These are phyloP conservation scores for Hydrotaea diabolus DNA, from an alignment of 2,888 invertebrate species.

Conservation along the genomic window DNA sequence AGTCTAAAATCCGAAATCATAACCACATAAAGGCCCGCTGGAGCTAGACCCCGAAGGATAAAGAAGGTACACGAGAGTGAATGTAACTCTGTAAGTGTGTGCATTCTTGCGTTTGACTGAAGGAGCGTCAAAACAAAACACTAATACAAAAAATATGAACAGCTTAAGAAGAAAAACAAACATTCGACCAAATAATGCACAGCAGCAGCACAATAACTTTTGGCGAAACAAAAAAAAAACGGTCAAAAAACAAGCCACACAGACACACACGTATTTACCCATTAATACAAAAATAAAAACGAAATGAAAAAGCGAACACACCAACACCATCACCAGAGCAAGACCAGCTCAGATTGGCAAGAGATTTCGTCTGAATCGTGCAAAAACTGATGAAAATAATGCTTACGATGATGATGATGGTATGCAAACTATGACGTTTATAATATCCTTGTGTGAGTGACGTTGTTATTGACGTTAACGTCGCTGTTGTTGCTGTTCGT, in stretches of 20 bases:
- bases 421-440: constrained; percentile 75
- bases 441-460: constrained; percentile 77
- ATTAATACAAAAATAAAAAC: no score
- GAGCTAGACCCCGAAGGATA: no score
- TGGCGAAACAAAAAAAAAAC: constrained; percentile 24
- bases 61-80: no score
- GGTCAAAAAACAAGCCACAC: constrained; percentile 17
- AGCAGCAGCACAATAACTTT: background rate
- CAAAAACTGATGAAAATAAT: background rate
- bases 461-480: constrained; percentile 65
- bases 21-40: background rate
- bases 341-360: background rate
- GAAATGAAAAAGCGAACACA: background rate
- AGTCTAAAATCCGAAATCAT: background rate
- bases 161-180: constrained; percentile 17
- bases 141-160: background rate
- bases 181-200: background rate
- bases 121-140: background rate
- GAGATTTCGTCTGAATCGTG: background rate
- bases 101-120: no score
- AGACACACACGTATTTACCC: background rate
- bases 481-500: constrained; percentile 67
- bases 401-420: background rate
- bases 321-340: background rate
- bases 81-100: no score